A percentile compares a stretch with the other conserved stretches of the same genome.
Conservation (phyloP, 2,797 vertebrate species). For the Phalloptychus januarius region DNA sequence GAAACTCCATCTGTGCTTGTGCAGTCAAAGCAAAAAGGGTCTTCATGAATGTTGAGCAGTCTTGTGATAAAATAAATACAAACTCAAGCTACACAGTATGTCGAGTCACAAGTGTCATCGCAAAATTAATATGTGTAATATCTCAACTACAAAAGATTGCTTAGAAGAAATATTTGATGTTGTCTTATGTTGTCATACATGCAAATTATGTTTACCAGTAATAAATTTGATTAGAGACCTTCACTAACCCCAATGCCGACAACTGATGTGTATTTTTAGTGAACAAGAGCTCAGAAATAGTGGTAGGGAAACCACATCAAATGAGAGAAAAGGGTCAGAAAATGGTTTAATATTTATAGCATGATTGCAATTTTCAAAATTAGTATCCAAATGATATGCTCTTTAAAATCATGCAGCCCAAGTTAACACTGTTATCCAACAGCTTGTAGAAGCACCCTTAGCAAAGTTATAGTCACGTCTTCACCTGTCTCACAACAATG, state of each 20-base stretch:
- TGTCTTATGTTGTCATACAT: not conserved
- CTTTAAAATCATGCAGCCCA: not conserved
- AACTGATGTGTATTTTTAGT: not conserved
- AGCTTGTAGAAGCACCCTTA: not conserved
- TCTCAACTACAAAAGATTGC: not conserved
- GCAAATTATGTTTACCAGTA: not conserved
- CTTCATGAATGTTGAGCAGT: not conserved
- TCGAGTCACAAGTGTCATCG: not conserved
- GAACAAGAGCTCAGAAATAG: not conserved
- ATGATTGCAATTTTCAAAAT: not conserved
- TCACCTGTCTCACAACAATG: not conserved
- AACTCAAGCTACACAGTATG: not conserved
- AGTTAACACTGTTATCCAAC: not conserved
- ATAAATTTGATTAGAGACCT: not conserved
- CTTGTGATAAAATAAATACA: not conserved
- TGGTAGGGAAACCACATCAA: not conserved
- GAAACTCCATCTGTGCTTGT: conserved; percentile 57
- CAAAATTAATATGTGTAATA: not conserved
- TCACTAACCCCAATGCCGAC: not conserved
- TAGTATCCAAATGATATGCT: not conserved
- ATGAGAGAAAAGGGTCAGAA: not conserved
- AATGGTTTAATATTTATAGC: not conserved
- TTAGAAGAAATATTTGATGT: not conserved
- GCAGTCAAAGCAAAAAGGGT: conserved; percentile 21
- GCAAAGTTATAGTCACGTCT: not conserved